A percentile compares a stretch with the other conserved stretches of the same genome.
Evolutionary conservation across 2,888 invertebrate species (phyloP).

Genomic region (Athripsodes cinereus): DNA sequence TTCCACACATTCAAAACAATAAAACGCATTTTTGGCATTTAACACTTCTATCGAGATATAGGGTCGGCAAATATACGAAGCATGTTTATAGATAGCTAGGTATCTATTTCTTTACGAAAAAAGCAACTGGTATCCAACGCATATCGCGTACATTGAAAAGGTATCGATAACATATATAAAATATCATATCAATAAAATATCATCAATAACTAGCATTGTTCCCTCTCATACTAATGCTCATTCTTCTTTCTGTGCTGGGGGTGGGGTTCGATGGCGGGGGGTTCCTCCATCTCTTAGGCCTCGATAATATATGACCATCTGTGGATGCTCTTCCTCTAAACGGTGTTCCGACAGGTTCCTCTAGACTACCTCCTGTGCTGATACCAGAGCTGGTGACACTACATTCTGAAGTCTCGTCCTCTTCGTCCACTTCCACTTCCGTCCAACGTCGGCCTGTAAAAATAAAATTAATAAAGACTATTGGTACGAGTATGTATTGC

Average conservation of each 20-base stretch:
- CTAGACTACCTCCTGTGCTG: constrained; percentile 31
- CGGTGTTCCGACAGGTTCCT: constrained; percentile 45
- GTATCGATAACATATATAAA: no score
- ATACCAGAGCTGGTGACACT: constrained; percentile 8
- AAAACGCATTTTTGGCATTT: no score
- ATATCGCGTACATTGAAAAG: no score
- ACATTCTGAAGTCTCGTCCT: constrained; percentile 40
- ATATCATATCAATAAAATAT: no score
- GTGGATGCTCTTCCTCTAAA: constrained; percentile 73
- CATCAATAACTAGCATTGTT: constrained; percentile 47
- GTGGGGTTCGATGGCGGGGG: constrained; percentile 39
- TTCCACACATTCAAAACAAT: no score
- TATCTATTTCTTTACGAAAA: no score
- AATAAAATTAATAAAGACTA: not conserved
- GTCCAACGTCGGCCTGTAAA: constrained; percentile 54
- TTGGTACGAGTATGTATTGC: no score
- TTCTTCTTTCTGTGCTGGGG: constrained; percentile 56
- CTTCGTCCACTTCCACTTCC: constrained; percentile 58
- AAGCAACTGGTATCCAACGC: no score
- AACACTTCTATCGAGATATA: no score
- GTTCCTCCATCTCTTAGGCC: constrained; percentile 55
- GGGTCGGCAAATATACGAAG: no score
- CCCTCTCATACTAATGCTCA: constrained; percentile 74
- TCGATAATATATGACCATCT: constrained; percentile 57
- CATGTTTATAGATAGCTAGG: no score